A percentile compares a stretch with the other conserved stretches of the same genome.
Conservation (phyloP, 2,888 invertebrate species). For the Meteorus colon region DNA sequence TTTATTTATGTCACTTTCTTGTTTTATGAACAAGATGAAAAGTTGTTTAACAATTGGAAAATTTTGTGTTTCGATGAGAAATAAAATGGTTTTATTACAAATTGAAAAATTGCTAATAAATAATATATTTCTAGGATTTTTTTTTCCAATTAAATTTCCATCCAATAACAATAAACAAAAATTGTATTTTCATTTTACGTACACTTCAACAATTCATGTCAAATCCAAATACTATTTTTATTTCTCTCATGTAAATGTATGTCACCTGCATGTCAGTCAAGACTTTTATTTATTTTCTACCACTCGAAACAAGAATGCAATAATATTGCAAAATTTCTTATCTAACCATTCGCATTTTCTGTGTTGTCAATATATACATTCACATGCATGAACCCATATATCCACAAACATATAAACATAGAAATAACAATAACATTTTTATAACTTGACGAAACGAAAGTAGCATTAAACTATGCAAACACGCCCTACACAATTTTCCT, state of each 20-base stretch:
- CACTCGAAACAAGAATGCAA: neutral
- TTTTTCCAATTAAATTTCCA: no score
- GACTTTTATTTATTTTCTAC: no score
- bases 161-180: no score
- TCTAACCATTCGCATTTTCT: neutral
- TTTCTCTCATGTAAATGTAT: neutral
- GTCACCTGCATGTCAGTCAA: neutral
- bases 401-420: neutral
- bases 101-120: no score
- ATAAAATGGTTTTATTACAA: no score
- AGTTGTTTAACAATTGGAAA: no score
- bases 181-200: no score
- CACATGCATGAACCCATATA: neutral
- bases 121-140: no score
- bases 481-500: neutral
- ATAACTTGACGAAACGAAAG: neutral
- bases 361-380: no score
- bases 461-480: neutral
- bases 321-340: slow-evolving; percentile 11
- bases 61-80: no score
- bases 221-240: neutral
- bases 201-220: neutral
- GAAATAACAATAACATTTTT: slow-evolving; percentile 9
- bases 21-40: no score
- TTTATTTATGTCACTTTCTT: no score